Percentiles rank a stretch among this genome's conserved stretches.
Evolutionary conservation across 2,888 invertebrate genomes (phyloP).

Genomic region (Phoronis australis): DNA sequence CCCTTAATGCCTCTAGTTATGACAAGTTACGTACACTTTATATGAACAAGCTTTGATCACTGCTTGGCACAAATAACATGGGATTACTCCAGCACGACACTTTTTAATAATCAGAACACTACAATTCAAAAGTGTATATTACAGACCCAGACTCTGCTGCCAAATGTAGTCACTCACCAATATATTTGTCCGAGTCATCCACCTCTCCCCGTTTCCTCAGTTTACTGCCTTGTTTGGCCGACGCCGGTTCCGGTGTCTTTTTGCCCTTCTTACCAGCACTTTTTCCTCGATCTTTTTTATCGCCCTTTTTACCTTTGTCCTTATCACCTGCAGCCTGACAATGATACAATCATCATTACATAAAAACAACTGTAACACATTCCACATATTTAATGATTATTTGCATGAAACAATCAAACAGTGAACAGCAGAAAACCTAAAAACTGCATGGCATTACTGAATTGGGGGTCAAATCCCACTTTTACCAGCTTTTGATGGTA

Average conservation of each 20-base stretch:
- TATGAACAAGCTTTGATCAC: too few species aligned
- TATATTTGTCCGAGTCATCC: slow-evolving; percentile 45
- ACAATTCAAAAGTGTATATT: too few species aligned
- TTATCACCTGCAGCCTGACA: slow-evolving; percentile 13
- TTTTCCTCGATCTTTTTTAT: slow-evolving; percentile 34
- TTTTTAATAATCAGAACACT: too few species aligned
- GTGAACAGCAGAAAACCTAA: background rate
- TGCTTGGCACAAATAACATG: too few species aligned
- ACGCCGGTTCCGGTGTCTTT: slow-evolving; percentile 47
- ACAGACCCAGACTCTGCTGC: too few species aligned
- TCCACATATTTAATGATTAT: background rate
- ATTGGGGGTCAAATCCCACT: too few species aligned
- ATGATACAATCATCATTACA: background rate
- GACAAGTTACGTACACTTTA: too few species aligned
- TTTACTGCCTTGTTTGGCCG: slow-evolving; percentile 48
- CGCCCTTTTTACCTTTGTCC: slow-evolving; percentile 26
- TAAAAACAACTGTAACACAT: background rate
- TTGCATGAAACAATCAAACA: too few species aligned
- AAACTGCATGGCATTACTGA: too few species aligned
- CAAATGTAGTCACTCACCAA: slow-evolving; percentile 44
- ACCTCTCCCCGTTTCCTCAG: slow-evolving; percentile 50
- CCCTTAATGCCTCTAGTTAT: too few species aligned
- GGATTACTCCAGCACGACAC: too few species aligned
- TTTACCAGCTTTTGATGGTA: too few species aligned
- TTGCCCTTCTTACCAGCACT: slow-evolving; percentile 43